A percentile compares a stretch with the other conserved stretches of the same genome.
phyloP scores from a whole-genome alignment of 2,888 invertebrate species.

The Volucella zonaria region DNA sequence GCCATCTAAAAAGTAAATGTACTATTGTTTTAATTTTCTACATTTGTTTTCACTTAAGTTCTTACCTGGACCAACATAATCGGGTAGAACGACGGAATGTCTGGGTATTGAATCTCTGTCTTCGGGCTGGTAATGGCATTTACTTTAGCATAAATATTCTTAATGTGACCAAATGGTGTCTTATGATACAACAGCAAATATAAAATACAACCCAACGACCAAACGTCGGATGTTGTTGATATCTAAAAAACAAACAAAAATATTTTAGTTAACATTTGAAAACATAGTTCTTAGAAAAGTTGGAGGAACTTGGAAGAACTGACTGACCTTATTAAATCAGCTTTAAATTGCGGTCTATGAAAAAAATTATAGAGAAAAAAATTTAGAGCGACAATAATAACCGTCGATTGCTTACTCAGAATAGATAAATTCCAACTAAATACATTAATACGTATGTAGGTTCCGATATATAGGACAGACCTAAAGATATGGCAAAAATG shows the following conservation, averaged over 20 bases:
- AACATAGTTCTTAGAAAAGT: not conserved
- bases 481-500: too few species aligned
- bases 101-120: slow-evolving; percentile 89
- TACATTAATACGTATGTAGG: too few species aligned
- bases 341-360: too few species aligned
- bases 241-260: slow-evolving; percentile 85
- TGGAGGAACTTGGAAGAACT: too few species aligned
- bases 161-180: slow-evolving; percentile 95
- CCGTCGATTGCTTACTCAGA: too few species aligned
- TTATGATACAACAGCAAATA: slow-evolving; percentile 95
- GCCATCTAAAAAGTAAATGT: slow-evolving; percentile 77
- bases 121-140: slow-evolving; percentile 90
- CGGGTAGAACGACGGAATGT: slow-evolving; percentile 84
- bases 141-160: slow-evolving; percentile 88
- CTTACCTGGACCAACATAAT: slow-evolving; percentile 80
- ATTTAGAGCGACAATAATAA: too few species aligned
- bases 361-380: too few species aligned
- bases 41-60: not conserved
- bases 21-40: not conserved
- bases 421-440: too few species aligned
- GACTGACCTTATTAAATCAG: too few species aligned
- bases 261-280: slow-evolving; percentile 10
- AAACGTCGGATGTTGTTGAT: slow-evolving; percentile 96
- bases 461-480: too few species aligned
- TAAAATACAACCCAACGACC: slow-evolving; percentile 98